Conservation (phyloP, 2,888 invertebrate genomes). For the Pocota personata region DNA sequence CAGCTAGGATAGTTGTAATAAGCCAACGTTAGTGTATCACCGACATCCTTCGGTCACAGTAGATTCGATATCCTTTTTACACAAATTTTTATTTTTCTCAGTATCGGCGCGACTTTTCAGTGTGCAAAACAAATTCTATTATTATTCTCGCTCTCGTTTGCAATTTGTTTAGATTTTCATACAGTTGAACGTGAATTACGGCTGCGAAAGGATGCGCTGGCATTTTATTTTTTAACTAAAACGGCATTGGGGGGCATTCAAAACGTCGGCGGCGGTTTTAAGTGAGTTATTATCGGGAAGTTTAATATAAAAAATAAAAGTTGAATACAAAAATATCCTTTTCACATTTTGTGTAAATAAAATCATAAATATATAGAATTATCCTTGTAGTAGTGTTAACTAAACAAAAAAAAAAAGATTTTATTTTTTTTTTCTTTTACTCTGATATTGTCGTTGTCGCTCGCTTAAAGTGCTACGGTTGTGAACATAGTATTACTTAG, state of each 20-base stretch:
- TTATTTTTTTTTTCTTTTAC: neutral
- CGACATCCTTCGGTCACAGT: slow-evolving; percentile 74
- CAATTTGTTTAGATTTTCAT: slow-evolving; percentile 41
- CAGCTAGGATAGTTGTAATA: slow-evolving; percentile 73
- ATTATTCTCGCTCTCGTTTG: slow-evolving; percentile 23
- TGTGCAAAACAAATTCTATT: slow-evolving; percentile 9
- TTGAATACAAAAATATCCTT: slow-evolving; percentile 4
- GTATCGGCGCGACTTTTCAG: slow-evolving; percentile 50
- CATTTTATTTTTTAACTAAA: slow-evolving; percentile 3
- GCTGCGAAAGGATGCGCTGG: slow-evolving; percentile 80
- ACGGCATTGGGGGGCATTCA: neutral
- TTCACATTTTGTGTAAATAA: slow-evolving; percentile 60
- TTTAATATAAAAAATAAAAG: neutral
- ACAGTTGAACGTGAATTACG: slow-evolving; percentile 83
- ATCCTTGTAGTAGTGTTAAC: slow-evolving; percentile 59
- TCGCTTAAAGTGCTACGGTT: slow-evolving; percentile 82
- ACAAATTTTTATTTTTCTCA: slow-evolving; percentile 27
- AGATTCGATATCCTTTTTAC: slow-evolving; percentile 72
- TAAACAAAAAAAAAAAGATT: too few relatives aligned
- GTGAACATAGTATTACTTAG: slow-evolving; percentile 77
- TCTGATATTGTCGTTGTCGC: slow-evolving; percentile 76
- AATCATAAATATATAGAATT: slow-evolving; percentile 19
- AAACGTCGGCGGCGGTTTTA: slow-evolving; percentile 40
- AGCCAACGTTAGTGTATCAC: slow-evolving; percentile 73
- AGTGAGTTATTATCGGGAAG: neutral